Conservation (phyloP, 2,797 vertebrate species). For the Typhlichthys subterraneus region DNA sequence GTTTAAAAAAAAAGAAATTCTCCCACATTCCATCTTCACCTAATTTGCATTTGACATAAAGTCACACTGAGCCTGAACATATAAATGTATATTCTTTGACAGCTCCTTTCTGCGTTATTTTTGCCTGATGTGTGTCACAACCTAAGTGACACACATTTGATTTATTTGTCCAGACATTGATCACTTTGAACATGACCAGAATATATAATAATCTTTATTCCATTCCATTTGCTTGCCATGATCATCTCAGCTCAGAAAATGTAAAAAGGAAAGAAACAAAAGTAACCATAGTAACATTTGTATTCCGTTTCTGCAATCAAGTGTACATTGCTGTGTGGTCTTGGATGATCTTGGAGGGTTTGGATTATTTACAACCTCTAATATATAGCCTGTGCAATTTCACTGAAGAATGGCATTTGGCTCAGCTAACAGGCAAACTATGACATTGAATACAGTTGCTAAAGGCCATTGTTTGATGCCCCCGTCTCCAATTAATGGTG, state of each 20-base stretch:
- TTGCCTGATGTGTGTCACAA: constrained; percentile 31
- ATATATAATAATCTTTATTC: constrained; percentile 19
- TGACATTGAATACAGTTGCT: constrained; percentile 16
- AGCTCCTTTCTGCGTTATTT: constrained; percentile 25
- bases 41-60: constrained; percentile 30
- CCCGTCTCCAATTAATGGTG: constrained; percentile 37
- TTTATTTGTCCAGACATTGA: constrained; percentile 25
- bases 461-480: constrained; percentile 5
- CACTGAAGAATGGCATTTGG: neutral
- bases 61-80: constrained; percentile 29
- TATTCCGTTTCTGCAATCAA: constrained; percentile 22
- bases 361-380: constrained; percentile 22
- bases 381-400: constrained; percentile 31
- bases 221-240: constrained; percentile 2
- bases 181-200: constrained; percentile 22
- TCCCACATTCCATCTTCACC: constrained; percentile 23
- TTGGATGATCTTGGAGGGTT: constrained; percentile 21
- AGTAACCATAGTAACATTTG: constrained; percentile 2
- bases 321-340: constrained; percentile 20
- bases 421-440: constrained; percentile 14
- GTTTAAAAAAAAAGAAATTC: constrained; percentile 13
- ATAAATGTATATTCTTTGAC: constrained; percentile 43
- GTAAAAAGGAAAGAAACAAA: neutral
- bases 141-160: constrained; percentile 33
- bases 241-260: constrained; percentile 7